phyloP scores from a whole-genome alignment of 2,797 vertebrate genomes.

The Lacerta viridis region DNA sequence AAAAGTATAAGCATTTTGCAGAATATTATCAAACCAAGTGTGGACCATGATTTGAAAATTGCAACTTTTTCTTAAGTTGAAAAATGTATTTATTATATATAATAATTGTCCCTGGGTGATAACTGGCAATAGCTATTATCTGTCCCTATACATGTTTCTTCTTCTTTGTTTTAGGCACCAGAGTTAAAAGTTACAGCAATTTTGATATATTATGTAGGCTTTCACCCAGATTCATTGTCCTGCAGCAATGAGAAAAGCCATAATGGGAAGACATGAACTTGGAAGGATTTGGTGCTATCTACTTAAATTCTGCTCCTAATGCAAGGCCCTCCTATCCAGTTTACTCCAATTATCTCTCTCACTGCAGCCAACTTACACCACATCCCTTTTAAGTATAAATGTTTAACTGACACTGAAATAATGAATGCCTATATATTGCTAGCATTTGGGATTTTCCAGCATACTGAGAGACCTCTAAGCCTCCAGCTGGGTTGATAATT shows the following conservation, averaged over 20 bases:
- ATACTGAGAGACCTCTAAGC: no score
- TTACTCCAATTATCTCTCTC: neutral
- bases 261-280: neutral
- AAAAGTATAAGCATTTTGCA: slow-evolving; percentile 3
- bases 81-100: neutral
- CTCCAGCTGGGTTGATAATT: no score
- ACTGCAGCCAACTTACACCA: no score
- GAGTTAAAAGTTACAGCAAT: neutral
- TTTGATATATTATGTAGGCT: neutral
- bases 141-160: neutral
- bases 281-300: neutral
- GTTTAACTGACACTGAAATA: no score
- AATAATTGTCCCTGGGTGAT: neutral
- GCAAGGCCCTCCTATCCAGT: neutral
- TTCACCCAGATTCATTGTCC: neutral
- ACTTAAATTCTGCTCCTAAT: neutral
- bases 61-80: neutral
- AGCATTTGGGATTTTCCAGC: no score
- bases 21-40: neutral
- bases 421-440: no score
- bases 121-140: neutral
- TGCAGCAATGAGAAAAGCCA: neutral
- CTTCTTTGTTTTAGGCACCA: neutral
- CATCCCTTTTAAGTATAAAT: no score
- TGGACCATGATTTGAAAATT: neutral